Evolutionary conservation across 1,140 invertebrate species (phyloP), one percentile per base, ranked within the genome.

Genomic region (Hyposmocoma kahamanoa): DNA sequence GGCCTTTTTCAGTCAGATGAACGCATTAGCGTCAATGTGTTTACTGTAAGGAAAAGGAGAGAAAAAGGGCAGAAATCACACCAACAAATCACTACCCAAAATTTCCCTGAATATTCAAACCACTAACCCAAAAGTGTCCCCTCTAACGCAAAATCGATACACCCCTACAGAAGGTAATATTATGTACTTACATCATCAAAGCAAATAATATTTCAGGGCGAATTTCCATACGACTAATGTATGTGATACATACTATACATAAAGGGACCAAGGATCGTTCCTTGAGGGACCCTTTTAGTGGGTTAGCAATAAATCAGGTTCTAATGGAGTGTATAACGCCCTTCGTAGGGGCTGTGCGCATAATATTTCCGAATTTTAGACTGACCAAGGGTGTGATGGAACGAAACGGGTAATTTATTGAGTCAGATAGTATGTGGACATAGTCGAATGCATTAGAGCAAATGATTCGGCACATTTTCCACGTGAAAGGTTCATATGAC

Each of bases 231-330:
- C 50, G 50, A 51, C 58, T 60, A 64, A 60, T 64, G 62, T 64
- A 59, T 59, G 61, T 64, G 52, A 64, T 64, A 64, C 54, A 55
- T 56, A 22, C n/a, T 30, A 30, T n/a, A 59, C 32, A 54, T 47
- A 47, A 47, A 60, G 49, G 57, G 56, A 30, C 62, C 53, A 50
- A 64, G 55, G 49, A 60, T 51, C 47, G 52, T 41, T 60, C 58
- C 58, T 61, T 64, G 62, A 55, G 62, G 65, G 66, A 78, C 67
- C 74, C 72, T 78, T 78, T 75, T 78, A 73, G 70, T 67, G 64
- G 62, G 53, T 36, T 51, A 59, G 59, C 59, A 59, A 78, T 78
- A 78, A 78, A 78, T 78, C 74, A 78, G 66, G 34, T 53, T 65
- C 50, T 78, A 78, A 78, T 78, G 72, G 72, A 73, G 62, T 78